Evolutionary conservation across 2,797 vertebrate species (phyloP).

Genomic region (Coregonus ussuriensis): DNA sequence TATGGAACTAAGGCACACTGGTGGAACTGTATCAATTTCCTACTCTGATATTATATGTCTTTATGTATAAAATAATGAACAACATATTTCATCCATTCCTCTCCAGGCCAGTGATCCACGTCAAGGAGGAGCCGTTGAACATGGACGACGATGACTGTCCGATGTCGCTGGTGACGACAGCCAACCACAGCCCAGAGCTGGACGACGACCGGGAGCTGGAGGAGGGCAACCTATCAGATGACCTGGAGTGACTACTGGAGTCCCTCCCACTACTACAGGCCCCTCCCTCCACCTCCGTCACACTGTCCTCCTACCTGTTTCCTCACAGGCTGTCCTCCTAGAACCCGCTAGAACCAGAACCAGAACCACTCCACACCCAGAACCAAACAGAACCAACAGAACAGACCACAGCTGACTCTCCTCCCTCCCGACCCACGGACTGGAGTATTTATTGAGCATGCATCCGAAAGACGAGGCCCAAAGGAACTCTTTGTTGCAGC

Average conservation of each 20-base stretch:
- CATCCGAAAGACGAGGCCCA: constrained; percentile 88
- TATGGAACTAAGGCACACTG: not conserved
- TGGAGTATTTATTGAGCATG: constrained; percentile 97
- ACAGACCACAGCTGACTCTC: constrained; percentile 89
- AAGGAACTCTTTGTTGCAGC: constrained; percentile 94
- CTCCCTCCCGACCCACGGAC: constrained; percentile 62
- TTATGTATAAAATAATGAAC: not conserved
- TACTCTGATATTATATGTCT: not conserved
- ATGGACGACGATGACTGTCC: constrained; percentile 98
- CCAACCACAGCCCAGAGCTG: constrained; percentile 98
- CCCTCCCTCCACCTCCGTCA: constrained; percentile 72
- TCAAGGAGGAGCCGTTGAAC: constrained; percentile 97
- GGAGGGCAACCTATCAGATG: constrained; percentile 98
- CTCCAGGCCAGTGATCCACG: constrained; percentile 90
- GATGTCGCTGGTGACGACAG: constrained; percentile 98
- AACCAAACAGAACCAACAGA: constrained; percentile 88
- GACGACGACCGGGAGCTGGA: constrained; percentile 98
- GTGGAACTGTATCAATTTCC: not conserved
- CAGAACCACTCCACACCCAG: constrained; percentile 45
- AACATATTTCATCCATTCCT: constrained; percentile 30
- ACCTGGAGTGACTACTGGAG: constrained; percentile 88
- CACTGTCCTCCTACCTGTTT: constrained; percentile 52
- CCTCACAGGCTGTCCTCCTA: constrained; percentile 51
- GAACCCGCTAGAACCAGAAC: not conserved
- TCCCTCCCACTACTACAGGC: constrained; percentile 13